Percentiles rank a stretch among this genome's conserved stretches.
Conservation (phyloP, 2,113 vertebrate genomes). For the Macroglossus sobrinus region DNA sequence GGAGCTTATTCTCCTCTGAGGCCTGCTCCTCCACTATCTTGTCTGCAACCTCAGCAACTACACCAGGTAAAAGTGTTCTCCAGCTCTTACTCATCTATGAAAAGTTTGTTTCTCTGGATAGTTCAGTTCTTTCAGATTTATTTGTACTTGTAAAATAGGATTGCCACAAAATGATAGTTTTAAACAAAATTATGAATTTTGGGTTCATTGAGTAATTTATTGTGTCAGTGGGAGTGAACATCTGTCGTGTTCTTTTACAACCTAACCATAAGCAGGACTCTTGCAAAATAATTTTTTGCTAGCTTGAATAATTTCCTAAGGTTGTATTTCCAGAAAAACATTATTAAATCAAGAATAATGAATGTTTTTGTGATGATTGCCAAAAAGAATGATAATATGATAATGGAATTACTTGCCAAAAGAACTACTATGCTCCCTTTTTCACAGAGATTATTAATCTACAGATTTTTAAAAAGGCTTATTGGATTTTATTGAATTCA, state of each 20-base stretch:
- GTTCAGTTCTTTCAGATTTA: neutral
- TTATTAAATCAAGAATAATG: constrained; percentile 1
- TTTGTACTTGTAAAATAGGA: neutral
- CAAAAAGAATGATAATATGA: neutral
- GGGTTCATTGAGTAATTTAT: neutral
- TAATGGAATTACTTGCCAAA: neutral
- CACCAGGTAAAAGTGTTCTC: too few relatives aligned
- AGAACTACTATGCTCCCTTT: neutral
- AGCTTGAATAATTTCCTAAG: neutral
- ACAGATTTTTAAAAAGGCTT: neutral
- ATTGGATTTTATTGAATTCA: neutral
- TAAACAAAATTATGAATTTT: neutral
- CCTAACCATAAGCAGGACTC: neutral
- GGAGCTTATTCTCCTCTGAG: neutral
- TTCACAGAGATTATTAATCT: neutral
- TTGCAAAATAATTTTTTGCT: neutral
- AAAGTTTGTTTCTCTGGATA: neutral
- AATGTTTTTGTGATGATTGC: neutral
- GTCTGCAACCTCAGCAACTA: too few relatives aligned
- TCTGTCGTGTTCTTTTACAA: neutral
- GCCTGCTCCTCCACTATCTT: accelerated
- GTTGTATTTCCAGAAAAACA: neutral
- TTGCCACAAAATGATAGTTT: neutral
- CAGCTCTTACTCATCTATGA: neutral
- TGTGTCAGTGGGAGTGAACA: neutral